Evolutionary conservation across 2,797 vertebrate species (phyloP).

Genomic region (Brotogeris chrysoptera): DNA sequence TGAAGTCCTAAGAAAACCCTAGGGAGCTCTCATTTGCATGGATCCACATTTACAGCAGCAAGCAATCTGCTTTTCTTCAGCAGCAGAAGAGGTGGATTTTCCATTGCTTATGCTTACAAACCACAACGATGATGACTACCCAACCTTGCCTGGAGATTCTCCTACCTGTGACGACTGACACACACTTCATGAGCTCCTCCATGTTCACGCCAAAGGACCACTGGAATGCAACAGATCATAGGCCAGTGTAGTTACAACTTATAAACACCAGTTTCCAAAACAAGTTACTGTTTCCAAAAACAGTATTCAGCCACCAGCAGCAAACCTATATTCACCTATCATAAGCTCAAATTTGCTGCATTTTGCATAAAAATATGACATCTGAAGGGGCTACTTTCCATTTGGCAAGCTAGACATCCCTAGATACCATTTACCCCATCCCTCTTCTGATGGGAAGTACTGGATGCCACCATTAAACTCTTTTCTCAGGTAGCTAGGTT

Average conservation of each 20-base stretch:
- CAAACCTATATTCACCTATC: not conserved
- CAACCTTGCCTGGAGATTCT: not conserved
- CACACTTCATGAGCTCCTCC: rapidly evolving
- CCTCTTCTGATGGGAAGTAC: not conserved
- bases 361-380: not conserved
- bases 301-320: not conserved
- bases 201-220: not conserved
- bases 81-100: not conserved
- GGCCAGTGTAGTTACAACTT: not conserved
- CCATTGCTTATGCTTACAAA: rapidly evolving
- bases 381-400: not conserved
- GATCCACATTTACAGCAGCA: not conserved
- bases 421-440: not conserved
- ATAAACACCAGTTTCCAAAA: not conserved
- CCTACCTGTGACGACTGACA: rapidly evolving
- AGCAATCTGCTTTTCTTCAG: not conserved
- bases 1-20: not conserved
- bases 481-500: not conserved
- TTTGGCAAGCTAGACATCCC: not conserved
- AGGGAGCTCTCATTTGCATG: not conserved
- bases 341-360: not conserved
- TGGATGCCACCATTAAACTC: not conserved
- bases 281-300: too few relatives aligned
- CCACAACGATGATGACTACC: not conserved
- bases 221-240: not conserved